These are phyloP conservation scores for Leptopterna dolabrata DNA, from an alignment of 2,888 invertebrate species.

Conservation along the genomic window DNA sequence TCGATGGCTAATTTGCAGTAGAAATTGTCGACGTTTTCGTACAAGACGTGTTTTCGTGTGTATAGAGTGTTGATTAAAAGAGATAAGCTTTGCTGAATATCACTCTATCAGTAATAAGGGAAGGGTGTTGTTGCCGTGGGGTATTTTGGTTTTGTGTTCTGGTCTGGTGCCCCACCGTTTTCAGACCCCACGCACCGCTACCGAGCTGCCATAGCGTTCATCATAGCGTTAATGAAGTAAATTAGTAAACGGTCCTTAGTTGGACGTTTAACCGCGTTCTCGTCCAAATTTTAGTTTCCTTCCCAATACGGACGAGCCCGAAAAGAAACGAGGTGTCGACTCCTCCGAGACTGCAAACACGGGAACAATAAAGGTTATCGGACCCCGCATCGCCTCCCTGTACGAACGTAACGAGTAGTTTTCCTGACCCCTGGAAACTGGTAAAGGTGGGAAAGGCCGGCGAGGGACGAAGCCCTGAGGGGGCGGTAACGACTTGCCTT, in stretches of 20 bases:
- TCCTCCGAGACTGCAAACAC: constrained; percentile 37
- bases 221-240: background rate
- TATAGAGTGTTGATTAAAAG: no score
- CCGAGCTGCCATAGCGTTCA: no score
- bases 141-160: no score
- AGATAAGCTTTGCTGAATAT: no score
- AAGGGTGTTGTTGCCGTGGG: no score
- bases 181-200: no score
- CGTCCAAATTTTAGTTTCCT: background rate
- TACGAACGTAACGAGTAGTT: constrained; percentile 36
- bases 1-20: no score
- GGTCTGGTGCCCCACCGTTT: no score
- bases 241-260: background rate
- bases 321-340: background rate
- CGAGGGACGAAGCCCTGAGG: background rate
- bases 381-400: background rate
- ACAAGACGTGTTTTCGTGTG: no score
- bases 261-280: background rate
- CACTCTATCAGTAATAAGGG: no score
- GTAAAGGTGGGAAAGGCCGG: background rate
- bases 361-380: constrained; percentile 33
- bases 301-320: background rate
- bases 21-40: no score
- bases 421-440: constrained; percentile 33
- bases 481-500: constrained; percentile 22